phyloP scores from a whole-genome alignment of 2,888 invertebrate species.

The Galerucella nymphaeae region DNA sequence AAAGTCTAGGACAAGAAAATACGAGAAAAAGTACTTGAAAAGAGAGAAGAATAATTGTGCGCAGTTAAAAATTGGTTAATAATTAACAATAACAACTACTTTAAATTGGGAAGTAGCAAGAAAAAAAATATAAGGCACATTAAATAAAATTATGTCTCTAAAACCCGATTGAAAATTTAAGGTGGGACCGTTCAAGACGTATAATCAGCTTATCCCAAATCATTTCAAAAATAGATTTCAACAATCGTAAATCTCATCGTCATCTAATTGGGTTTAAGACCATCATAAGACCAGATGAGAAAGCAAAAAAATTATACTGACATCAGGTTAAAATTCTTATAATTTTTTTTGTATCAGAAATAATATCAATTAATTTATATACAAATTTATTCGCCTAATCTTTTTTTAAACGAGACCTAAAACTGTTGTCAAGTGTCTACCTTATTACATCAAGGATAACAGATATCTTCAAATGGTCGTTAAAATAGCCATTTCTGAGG shows the following conservation, averaged over 20 bases:
- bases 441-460: not conserved
- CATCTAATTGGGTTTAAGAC: slow-evolving; percentile 18
- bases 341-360: not conserved
- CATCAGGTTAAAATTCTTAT: not conserved
- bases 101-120: too few species aligned
- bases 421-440: not conserved
- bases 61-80: too few species aligned
- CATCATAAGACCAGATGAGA: slow-evolving; percentile 6
- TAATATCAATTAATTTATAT: not conserved
- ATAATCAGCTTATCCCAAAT: slow-evolving; percentile 16
- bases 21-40: too few species aligned
- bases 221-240: slow-evolving; percentile 17
- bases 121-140: not conserved
- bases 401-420: not conserved
- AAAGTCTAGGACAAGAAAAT: too few species aligned
- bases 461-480: not conserved
- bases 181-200: not conserved
- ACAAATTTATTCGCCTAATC: not conserved
- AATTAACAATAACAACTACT: too few species aligned
- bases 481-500: slow-evolving; percentile 7
- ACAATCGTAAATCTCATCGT: slow-evolving; percentile 12
- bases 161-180: not conserved
- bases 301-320: not conserved
- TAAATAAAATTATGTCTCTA: not conserved
- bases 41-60: too few species aligned